Evolutionary conservation across 2,113 vertebrate genomes (phyloP).

Genomic region (Halcyon malimbica): DNA sequence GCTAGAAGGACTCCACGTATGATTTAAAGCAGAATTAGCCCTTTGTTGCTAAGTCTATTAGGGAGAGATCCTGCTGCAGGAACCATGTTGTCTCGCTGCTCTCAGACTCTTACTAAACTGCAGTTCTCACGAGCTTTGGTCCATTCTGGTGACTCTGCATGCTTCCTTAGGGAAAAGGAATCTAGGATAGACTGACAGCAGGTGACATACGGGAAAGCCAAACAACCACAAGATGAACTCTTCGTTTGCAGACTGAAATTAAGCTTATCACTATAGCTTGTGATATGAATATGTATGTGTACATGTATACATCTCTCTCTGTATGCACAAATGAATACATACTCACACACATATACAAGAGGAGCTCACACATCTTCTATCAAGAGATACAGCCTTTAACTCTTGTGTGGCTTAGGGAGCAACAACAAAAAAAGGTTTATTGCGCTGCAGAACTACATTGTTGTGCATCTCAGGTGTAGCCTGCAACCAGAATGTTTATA

Average conservation of each 20-base stretch:
- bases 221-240: not conserved
- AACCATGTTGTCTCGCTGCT: not conserved
- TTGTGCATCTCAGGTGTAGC: not conserved
- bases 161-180: not conserved
- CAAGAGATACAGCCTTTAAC: not conserved
- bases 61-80: not conserved
- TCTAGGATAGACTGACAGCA: not conserved
- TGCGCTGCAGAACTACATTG: not conserved
- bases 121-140: not conserved
- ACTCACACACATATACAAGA: not conserved
- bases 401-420: not conserved
- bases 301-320: not conserved
- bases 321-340: not conserved
- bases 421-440: not conserved
- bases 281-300: not conserved
- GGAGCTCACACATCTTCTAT: not conserved
- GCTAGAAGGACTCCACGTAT: fast-evolving
- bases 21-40: fast-evolving
- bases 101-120: not conserved
- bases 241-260: not conserved
- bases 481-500: constrained; percentile 26
- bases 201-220: not conserved
- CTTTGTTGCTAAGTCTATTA: not conserved
- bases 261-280: not conserved
- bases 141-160: not conserved